Evolutionary conservation across 2,113 vertebrate genomes (phyloP).

Genomic region (Manacus vitellinus): DNA sequence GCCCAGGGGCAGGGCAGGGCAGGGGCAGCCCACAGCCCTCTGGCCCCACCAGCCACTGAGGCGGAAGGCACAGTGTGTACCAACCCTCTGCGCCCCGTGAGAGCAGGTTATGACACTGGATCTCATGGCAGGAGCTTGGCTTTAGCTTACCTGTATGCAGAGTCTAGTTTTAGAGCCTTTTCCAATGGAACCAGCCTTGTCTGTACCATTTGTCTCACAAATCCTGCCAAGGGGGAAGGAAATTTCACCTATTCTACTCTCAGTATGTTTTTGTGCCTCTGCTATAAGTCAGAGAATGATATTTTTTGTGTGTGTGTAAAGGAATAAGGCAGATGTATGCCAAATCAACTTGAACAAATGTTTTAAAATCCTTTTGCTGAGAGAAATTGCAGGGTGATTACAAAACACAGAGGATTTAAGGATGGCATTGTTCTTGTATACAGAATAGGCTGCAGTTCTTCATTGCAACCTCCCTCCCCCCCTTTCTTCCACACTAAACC

Average conservation of each 20-base stretch:
- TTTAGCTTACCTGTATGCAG: not conserved
- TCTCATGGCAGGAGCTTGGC: not conserved
- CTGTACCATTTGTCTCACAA: not conserved
- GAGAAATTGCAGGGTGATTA: not conserved
- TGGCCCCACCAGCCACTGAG: rapidly evolving
- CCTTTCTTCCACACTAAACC: not conserved
- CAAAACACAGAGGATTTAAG: not conserved
- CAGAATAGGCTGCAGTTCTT: not conserved
- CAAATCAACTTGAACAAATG: not conserved
- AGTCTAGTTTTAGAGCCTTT: not conserved
- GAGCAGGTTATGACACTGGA: not conserved
- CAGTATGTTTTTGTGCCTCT: not conserved
- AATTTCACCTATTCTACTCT: not conserved
- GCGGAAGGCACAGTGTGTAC: rapidly evolving
- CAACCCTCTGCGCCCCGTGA: rapidly evolving
- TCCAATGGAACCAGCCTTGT: not conserved
- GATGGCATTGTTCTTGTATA: not conserved
- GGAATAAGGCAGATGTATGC: not conserved
- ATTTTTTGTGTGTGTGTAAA: not conserved
- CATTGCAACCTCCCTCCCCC: not conserved
- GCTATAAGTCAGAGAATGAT: not conserved
- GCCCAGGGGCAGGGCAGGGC: not conserved
- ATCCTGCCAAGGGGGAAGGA: not conserved
- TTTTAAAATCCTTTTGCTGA: not conserved
- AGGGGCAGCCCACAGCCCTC: not conserved